A percentile compares a stretch with the other conserved stretches of the same genome.
Evolutionary conservation across 2,113 vertebrate species (phyloP).

Genomic region (Percina caprodes): DNA sequence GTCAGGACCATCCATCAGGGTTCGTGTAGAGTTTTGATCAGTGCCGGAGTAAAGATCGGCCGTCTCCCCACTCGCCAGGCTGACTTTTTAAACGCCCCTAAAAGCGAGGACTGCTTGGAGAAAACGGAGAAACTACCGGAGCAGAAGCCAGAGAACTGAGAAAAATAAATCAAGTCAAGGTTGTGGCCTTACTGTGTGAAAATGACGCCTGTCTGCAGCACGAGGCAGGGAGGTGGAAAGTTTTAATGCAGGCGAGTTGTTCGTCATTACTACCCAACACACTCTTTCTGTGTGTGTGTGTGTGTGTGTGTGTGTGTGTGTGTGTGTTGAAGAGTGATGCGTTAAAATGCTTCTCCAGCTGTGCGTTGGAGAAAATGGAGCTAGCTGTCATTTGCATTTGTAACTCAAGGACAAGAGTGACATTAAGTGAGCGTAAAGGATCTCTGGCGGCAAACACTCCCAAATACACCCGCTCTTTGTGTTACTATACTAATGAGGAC

Average conservation of each 20-base stretch:
- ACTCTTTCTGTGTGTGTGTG: slow-evolving; percentile 24
- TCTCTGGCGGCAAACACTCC: slow-evolving; percentile 31
- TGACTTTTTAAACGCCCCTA: slow-evolving; percentile 42
- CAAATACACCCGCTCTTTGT: background rate
- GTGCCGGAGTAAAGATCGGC: slow-evolving; percentile 50
- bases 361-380: slow-evolving; percentile 59
- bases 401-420: slow-evolving; percentile 68
- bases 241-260: slow-evolving; percentile 44
- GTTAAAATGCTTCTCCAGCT: slow-evolving; percentile 68
- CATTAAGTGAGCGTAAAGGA: slow-evolving; percentile 58
- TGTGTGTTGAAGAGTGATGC: slow-evolving; percentile 57
- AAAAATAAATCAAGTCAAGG: slow-evolving; percentile 74
- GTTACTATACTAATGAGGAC: slow-evolving; percentile 2
- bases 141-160: slow-evolving; percentile 31
- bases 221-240: slow-evolving; percentile 45
- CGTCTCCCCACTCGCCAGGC: slow-evolving; percentile 13
- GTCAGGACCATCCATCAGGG: slow-evolving; percentile 72
- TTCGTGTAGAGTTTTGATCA: slow-evolving; percentile 44
- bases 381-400: slow-evolving; percentile 66
- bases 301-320: slow-evolving; percentile 34
- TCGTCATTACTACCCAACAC: slow-evolving; percentile 36
- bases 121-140: slow-evolving; percentile 1
- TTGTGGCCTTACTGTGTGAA: slow-evolving; percentile 51
- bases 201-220: slow-evolving; percentile 36
- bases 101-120: slow-evolving; percentile 35